Conservation (phyloP, 2,888 invertebrate species). For the Caenorhabditis sp. region DNA sequence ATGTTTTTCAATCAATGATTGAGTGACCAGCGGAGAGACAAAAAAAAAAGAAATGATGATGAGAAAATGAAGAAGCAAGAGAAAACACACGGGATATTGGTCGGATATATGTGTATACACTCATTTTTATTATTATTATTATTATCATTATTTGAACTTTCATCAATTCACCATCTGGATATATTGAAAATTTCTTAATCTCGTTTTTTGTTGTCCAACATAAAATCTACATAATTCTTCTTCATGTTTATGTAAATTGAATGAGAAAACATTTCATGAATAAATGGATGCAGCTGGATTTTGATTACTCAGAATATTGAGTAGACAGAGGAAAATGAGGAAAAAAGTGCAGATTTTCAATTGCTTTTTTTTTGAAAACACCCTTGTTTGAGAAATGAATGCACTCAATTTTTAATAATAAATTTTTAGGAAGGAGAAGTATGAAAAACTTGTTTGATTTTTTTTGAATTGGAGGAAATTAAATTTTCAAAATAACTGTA, state of each 20-base stretch:
- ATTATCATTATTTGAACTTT: neutral
- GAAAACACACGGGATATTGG: neutral
- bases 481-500: too few species aligned
- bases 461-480: too few species aligned
- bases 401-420: neutral
- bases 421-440: too few species aligned
- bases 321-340: neutral
- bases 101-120: neutral
- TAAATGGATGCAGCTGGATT: neutral
- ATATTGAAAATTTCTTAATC: too few species aligned
- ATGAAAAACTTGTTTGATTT: too few species aligned
- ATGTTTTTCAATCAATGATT: conserved; percentile 1
- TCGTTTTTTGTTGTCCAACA: neutral
- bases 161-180: too few species aligned
- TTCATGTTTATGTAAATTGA: neutral
- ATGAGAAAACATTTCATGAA: neutral
- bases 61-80: neutral
- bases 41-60: neutral
- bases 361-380: neutral
- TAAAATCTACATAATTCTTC: neutral
- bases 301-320: neutral
- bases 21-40: neutral
- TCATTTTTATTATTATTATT: neutral
- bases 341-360: neutral
- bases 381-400: neutral